Evolutionary conservation across 2,888 invertebrate genomes (phyloP).

Genomic region (Xanthia icteritia): DNA sequence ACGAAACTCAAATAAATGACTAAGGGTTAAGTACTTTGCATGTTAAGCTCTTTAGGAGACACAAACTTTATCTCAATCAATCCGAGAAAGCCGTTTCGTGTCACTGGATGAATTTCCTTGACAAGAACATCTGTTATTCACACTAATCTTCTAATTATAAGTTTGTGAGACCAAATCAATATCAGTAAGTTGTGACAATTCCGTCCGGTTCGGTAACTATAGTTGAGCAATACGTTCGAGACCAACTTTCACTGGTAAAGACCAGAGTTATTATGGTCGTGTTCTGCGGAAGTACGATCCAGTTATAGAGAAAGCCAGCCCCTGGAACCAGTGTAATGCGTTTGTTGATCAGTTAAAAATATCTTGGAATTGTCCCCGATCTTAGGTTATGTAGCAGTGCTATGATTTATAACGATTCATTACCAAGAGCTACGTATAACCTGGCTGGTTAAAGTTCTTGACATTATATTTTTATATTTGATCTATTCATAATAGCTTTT

Average conservation of each 20-base stretch:
- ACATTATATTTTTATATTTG: background rate
- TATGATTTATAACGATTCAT: slow-evolving; percentile 1
- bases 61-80: background rate
- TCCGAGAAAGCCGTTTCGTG: slow-evolving; percentile 26
- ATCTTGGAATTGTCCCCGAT: slow-evolving; percentile 42
- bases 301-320: slow-evolving; percentile 82
- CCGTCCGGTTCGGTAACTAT: slow-evolving; percentile 72
- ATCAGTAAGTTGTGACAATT: slow-evolving; percentile 64
- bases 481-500: slow-evolving; percentile 2
- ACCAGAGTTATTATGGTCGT: slow-evolving; percentile 74
- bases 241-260: slow-evolving; percentile 83
- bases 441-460: background rate
- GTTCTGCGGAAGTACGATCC: slow-evolving; percentile 78
- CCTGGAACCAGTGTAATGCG: slow-evolving; percentile 68
- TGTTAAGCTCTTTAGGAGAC: background rate
- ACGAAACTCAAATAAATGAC: background rate
- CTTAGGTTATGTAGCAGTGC: background rate
- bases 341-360: slow-evolving; percentile 58
- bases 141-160: slow-evolving; percentile 42
- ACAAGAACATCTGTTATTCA: slow-evolving; percentile 24
- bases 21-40: background rate
- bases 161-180: slow-evolving; percentile 54
- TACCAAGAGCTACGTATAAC: slow-evolving; percentile 2
- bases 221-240: slow-evolving; percentile 71
- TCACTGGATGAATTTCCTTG: slow-evolving; percentile 7